Evolutionary conservation across 2,113 vertebrate species (phyloP).

Genomic region (Anarhynchus alexandrinus): DNA sequence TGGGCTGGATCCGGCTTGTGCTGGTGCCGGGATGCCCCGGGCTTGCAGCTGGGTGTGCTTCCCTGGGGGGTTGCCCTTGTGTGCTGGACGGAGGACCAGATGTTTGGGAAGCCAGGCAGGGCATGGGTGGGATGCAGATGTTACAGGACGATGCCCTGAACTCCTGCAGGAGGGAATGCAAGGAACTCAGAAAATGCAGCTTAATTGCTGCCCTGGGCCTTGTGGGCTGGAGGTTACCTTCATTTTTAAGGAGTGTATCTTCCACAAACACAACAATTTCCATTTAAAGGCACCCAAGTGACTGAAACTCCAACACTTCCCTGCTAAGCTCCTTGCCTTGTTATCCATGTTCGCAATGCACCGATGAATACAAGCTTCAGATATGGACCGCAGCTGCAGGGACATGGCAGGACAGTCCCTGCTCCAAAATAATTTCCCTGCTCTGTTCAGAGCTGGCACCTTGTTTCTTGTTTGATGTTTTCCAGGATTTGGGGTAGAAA

Average conservation of each 20-base stretch:
- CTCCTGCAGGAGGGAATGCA: conserved; percentile 39
- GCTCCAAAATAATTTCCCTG: neutral
- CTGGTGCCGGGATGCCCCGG: neutral
- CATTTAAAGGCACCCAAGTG: conserved; percentile 13
- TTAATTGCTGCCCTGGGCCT: conserved; percentile 32
- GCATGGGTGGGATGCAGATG: conserved; percentile 46
- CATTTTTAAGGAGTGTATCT: conserved; percentile 53
- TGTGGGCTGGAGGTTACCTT: conserved; percentile 13
- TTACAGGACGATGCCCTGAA: conserved; percentile 28
- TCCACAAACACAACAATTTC: conserved; percentile 13
- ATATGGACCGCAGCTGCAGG: neutral
- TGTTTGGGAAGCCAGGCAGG: conserved; percentile 38
- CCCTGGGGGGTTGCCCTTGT: neutral
- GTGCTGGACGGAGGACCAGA: neutral
- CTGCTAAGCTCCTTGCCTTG: neutral
- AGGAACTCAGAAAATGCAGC: conserved; percentile 49
- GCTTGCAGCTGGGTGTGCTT: neutral
- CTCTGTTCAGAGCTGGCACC: neutral
- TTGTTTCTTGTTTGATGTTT: neutral
- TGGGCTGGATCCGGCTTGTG: neutral
- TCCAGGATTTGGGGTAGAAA: neutral
- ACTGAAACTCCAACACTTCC: neutral
- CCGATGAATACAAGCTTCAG: neutral
- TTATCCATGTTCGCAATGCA: neutral
- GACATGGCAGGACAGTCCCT: neutral